A percentile compares a stretch with the other conserved stretches of the same genome.
These are phyloP conservation scores for Megalops cyprinoides DNA, from an alignment of 2,797 vertebrate genomes.

Conservation along the genomic window DNA sequence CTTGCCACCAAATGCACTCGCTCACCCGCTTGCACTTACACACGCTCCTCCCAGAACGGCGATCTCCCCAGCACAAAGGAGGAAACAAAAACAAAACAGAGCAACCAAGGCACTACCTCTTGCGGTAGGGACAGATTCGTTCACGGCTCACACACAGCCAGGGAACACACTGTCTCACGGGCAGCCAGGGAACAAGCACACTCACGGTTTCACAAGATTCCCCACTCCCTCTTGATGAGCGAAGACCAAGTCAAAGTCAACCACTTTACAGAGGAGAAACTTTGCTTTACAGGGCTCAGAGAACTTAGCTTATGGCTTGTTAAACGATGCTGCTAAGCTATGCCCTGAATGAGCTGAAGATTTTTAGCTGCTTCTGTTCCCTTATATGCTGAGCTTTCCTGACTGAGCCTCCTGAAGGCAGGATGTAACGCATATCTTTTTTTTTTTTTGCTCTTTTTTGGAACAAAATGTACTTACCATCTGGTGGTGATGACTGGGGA, in stretches of 20 bases:
- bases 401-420: slow-evolving; percentile 9
- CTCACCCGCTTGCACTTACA: slow-evolving; percentile 13
- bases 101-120: not conserved
- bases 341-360: not conserved
- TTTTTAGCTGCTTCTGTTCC: not conserved
- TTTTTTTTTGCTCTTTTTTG: not conserved
- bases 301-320: not conserved
- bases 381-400: not conserved
- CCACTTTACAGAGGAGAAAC: not conserved
- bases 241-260: not conserved
- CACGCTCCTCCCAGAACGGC: not conserved
- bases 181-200: not conserved
- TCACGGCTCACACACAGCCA: not conserved
- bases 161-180: not conserved
- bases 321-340: not conserved
- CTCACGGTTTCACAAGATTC: not conserved
- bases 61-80: not conserved
- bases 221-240: not conserved
- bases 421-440: slow-evolving; percentile 29
- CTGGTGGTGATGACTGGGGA: slow-evolving; percentile 86
- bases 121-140: not conserved
- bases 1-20: not conserved
- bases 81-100: not conserved
- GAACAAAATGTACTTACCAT: slow-evolving; percentile 78
- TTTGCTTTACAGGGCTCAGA: too few species aligned